These are phyloP conservation scores for Machimus atricapillus DNA, from an alignment of 2,888 invertebrate species.

Conservation along the genomic window DNA sequence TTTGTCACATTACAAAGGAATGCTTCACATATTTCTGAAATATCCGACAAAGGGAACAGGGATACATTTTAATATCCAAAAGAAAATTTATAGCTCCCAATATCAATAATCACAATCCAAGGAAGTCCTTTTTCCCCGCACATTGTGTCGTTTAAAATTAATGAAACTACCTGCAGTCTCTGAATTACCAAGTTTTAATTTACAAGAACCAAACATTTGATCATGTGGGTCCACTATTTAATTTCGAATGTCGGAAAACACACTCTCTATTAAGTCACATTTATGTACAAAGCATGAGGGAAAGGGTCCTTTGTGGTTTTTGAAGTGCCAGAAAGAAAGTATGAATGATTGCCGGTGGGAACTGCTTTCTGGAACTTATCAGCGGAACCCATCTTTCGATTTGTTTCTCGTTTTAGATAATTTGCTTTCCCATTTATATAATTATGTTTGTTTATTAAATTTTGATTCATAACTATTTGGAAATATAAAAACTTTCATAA, in stretches of 20 bases:
- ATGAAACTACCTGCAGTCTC: neutral
- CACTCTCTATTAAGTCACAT: neutral
- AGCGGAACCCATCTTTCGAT: neutral
- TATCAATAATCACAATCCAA: slow-evolving; percentile 3
- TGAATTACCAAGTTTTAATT: neutral
- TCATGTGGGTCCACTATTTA: neutral
- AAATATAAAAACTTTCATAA: no score
- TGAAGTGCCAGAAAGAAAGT: neutral
- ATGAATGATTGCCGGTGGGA: neutral
- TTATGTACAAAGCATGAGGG: neutral
- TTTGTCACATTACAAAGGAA: neutral
- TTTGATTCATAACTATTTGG: neutral
- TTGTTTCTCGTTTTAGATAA: neutral
- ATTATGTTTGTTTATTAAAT: neutral
- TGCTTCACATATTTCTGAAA: neutral
- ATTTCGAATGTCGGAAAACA: neutral
- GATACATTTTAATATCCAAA: neutral
- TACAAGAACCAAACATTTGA: neutral
- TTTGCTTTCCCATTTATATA: neutral
- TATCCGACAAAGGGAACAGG: neutral
- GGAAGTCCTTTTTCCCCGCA: neutral
- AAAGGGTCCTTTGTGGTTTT: neutral
- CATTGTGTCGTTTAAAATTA: slow-evolving; percentile 4
- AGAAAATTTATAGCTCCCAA: slow-evolving; percentile 1
- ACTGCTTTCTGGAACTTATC: neutral